These are phyloP conservation scores for Calliphora vicina DNA, from an alignment of 1,140 invertebrate genomes.

Conservation along the genomic window DNA sequence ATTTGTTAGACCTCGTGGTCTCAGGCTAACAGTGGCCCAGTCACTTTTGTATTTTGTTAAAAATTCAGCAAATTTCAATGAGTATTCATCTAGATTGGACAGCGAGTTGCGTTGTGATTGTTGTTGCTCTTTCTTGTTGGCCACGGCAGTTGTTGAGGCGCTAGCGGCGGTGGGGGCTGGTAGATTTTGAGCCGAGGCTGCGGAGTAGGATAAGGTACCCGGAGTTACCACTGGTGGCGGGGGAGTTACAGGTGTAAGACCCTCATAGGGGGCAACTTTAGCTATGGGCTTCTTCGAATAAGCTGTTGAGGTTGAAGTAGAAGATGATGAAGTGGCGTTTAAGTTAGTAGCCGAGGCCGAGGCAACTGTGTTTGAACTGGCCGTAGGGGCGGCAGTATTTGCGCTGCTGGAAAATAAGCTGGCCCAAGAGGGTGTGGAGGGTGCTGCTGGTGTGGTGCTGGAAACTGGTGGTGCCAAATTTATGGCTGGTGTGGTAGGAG, in stretches of 20 bases:
- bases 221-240: conserved; percentile 53
- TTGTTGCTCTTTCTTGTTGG: conserved; percentile 20
- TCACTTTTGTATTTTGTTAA: conserved; percentile 76
- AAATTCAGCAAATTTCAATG: conserved; percentile 71
- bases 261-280: conserved; percentile 68
- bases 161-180: conserved; percentile 31
- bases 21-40: conserved; percentile 75
- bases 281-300: conserved; percentile 65
- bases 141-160: conserved; percentile 18
- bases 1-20: conserved; percentile 89
- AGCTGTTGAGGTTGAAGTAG: conserved; percentile 36
- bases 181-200: conserved; percentile 58
- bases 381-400: conserved; percentile 37
- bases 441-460: conserved; percentile 30
- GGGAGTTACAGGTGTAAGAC: conserved; percentile 49
- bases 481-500: conserved; percentile 38
- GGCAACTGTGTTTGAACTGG: not conserved
- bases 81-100: conserved; percentile 55
- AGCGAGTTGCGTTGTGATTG: conserved; percentile 19
- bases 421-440: conserved; percentile 31
- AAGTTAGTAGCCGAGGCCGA: conserved; percentile 22
- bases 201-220: conserved; percentile 60
- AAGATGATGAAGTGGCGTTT: conserved; percentile 47
- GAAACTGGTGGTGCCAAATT: conserved; percentile 40
- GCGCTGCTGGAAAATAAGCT: conserved; percentile 37